Evolutionary conservation across 2,888 invertebrate genomes (phyloP).

Genomic region (Phaedon cochleariae): DNA sequence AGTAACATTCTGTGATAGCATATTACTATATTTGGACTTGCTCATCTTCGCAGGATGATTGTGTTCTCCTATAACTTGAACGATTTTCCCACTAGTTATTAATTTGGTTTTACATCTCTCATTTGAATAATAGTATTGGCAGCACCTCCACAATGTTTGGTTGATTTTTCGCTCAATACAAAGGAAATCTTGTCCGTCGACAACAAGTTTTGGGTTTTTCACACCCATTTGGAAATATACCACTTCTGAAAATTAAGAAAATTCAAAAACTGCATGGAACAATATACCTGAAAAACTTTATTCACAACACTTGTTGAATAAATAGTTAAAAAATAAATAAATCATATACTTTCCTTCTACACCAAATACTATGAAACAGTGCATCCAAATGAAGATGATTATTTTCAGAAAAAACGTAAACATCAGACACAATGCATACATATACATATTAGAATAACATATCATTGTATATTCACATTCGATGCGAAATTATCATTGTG

Average conservation of each 20-base stretch:
- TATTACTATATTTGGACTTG: conserved; percentile 34
- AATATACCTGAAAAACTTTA: too few relatives aligned
- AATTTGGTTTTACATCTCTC: conserved; percentile 45
- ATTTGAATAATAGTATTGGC: conserved; percentile 44
- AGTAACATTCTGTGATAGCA: conserved; percentile 42
- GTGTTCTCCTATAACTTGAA: conserved; percentile 43
- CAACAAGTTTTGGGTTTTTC: conserved; percentile 49
- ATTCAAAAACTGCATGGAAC: background rate
- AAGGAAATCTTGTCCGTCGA: conserved; percentile 44
- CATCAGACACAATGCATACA: too few relatives aligned
- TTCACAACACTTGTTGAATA: too few relatives aligned
- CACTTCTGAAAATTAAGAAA: conserved; percentile 41
- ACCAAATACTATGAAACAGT: too few relatives aligned
- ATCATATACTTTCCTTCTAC: too few relatives aligned
- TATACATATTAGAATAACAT: too few relatives aligned
- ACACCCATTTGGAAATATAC: conserved; percentile 48
- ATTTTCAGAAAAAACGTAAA: too few relatives aligned
- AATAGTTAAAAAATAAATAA: too few relatives aligned
- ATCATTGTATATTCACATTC: too few relatives aligned
- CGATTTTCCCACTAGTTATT: conserved; percentile 43
- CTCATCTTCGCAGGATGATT: conserved; percentile 33
- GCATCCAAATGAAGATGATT: too few relatives aligned
- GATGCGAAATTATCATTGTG: too few relatives aligned
- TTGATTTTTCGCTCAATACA: conserved; percentile 38
- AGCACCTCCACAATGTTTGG: conserved; percentile 48